These are phyloP conservation scores for Rhizoglyphus robini DNA, from an alignment of 1,140 invertebrate genomes.

Conservation along the genomic window DNA sequence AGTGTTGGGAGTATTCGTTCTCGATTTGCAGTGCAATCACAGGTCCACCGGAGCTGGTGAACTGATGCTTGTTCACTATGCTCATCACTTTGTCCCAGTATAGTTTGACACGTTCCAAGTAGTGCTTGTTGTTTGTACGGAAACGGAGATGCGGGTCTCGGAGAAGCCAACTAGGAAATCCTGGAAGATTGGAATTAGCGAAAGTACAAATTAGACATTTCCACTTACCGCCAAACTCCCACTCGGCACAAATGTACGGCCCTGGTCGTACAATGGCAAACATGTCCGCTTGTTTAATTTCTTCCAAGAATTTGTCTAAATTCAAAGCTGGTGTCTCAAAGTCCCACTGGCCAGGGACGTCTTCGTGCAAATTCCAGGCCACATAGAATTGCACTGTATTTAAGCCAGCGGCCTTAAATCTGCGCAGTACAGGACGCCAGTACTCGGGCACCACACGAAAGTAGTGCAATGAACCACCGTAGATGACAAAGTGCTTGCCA, in stretches of 20 bases:
- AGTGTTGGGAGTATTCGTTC: no score
- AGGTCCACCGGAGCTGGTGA: constrained; percentile 29
- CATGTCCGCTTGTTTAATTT: constrained; percentile 35
- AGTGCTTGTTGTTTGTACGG: constrained; percentile 24
- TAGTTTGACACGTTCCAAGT: constrained; percentile 26
- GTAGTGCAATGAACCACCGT: no score
- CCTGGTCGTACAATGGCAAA: constrained; percentile 38
- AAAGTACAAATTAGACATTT: no score
- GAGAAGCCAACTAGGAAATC: constrained; percentile 34
- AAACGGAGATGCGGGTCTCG: constrained; percentile 22
- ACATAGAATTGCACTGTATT: constrained; percentile 41
- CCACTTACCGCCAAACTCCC: constrained; percentile 40
- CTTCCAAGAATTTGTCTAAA: constrained; percentile 33
- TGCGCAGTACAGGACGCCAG: constrained; percentile 38
- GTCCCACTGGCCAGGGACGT: constrained; percentile 25
- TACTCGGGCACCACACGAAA: constrained; percentile 37
- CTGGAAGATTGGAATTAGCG: no score
- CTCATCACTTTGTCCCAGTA: background rate
- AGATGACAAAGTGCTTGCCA: no score
- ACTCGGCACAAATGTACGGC: constrained; percentile 41
- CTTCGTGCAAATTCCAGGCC: constrained; percentile 39
- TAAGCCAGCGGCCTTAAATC: constrained; percentile 38
- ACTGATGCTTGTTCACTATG: background rate
- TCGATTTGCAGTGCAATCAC: no score
- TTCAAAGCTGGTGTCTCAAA: constrained; percentile 25